Evolutionary conservation across 1,140 invertebrate genomes (phyloP), one percentile per base, ranked within the genome.

Genomic region (Drosophila dunni): DNA sequence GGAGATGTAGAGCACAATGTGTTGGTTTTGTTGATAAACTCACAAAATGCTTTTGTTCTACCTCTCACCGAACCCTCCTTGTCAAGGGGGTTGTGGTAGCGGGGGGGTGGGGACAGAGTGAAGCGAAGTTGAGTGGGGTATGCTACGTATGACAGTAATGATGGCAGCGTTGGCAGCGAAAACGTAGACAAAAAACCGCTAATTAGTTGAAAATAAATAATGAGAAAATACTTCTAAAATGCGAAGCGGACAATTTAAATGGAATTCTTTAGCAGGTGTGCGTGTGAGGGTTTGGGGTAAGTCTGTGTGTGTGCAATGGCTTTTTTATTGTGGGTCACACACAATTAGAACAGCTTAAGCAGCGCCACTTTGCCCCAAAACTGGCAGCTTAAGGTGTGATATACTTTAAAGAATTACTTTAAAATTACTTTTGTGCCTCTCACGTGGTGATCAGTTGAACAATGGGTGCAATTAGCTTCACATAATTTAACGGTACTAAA

Each of bases 191-290:
- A 77, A 85, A 79, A 77, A 76, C 82, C 83, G 83, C 83, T 88
- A 86, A 86, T 86, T 86, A 88, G 82, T 73, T 86, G 79, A 86
- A 86, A 86, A 86, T 86, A 88, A 88, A 86, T 88, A 88, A 88
- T 77, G 76, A 86, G 75, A 65, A 62, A 73, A 65, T 48, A 72
- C 69, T 79, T n/a, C 65, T 63, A 68, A 64, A 78, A 65, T 72
- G 81, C 63, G 69, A 68, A 70, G 64, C 57, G 24, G 29, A 33
- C 54, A 73, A 68, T 61, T 67, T 56, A 72, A 72, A 67, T 34
- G 44, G 15, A 51, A 45, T 53, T 34, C 29, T 53, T 53, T 34
- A 34, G 34, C 50, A n/a, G 10, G 13, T 34, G 5, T 13, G 17
- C 17, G 53, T 56, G 8, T 24, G 7, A 38, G 13, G 15, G 51